These are phyloP conservation scores for Drosophila busckii DNA, from an alignment of 1,140 invertebrate species.

Conservation along the genomic window DNA sequence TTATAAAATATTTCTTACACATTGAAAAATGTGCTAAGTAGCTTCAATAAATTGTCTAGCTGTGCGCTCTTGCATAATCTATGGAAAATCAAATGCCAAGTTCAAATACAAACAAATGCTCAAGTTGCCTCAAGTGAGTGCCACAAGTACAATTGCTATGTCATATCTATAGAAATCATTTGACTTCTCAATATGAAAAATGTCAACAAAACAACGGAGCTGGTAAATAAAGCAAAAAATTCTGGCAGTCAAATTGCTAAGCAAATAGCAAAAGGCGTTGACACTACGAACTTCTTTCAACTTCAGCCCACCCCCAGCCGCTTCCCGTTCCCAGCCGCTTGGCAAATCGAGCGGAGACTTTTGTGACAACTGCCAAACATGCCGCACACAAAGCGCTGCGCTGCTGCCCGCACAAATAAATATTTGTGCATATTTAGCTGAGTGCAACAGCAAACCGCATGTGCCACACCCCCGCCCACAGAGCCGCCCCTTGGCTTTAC, in stretches of 20 bases:
- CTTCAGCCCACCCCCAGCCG: no score
- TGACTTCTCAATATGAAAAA: no score
- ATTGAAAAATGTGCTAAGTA: no score
- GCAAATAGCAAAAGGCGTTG: slow-evolving; percentile 50
- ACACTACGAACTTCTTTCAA: slow-evolving; percentile 22
- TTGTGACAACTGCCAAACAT: slow-evolving; percentile 64
- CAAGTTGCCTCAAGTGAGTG: no score
- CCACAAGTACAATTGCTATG: slow-evolving; percentile 43
- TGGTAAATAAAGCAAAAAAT: slow-evolving; percentile 17
- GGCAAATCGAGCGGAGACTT: no score
- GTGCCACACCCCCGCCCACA: background rate
- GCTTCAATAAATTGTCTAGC: no score
- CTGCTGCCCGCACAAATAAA: slow-evolving; percentile 50
- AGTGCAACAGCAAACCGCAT: slow-evolving; percentile 3
- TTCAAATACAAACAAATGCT: no score
- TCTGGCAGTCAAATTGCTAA: slow-evolving; percentile 51
- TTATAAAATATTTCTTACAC: no score
- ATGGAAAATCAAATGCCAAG: no score
- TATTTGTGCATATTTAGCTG: slow-evolving; percentile 73
- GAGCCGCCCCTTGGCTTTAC: slow-evolving; percentile 12
- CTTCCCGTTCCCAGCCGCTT: no score
- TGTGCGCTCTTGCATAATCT: no score
- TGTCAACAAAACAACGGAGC: slow-evolving; percentile 57
- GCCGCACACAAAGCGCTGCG: slow-evolving; percentile 15
- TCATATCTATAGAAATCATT: slow-evolving; percentile 42